A percentile compares a stretch with the other conserved stretches of the same genome.
Evolutionary conservation across 2,888 invertebrate species (phyloP).

Genomic region (Lasioglossum figueresi): DNA sequence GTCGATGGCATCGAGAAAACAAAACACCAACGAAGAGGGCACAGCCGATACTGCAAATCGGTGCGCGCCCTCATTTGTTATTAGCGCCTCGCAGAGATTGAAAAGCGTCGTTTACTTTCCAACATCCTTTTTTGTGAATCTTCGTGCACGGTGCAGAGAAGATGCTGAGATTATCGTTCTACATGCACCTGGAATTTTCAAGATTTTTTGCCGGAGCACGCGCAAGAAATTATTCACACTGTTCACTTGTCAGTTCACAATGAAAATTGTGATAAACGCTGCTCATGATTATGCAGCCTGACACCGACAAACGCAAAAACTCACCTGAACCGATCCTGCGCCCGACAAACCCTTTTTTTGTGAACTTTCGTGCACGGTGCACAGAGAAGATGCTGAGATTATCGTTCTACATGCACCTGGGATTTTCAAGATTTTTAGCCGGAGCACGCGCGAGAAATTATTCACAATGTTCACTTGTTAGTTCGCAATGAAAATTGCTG

Average conservation of each 20-base stretch:
- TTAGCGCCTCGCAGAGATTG: too few species aligned
- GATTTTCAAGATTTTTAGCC: background rate
- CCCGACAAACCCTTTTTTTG: background rate
- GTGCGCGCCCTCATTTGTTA: too few species aligned
- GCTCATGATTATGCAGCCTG: slow-evolving; percentile 37
- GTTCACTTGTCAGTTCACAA: too few species aligned
- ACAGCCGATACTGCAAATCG: too few species aligned
- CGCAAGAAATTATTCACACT: background rate
- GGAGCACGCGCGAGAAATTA: too few species aligned
- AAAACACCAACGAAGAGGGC: too few species aligned
- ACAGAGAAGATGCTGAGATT: background rate
- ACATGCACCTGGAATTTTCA: background rate
- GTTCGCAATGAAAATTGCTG: too few species aligned
- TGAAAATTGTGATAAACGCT: too few species aligned
- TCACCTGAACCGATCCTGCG: background rate
- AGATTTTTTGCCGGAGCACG: background rate
- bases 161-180: background rate
- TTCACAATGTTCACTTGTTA: background rate
- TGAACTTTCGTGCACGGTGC: background rate
- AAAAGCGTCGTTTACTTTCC: too few species aligned
- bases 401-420: background rate
- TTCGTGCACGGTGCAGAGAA: background rate
- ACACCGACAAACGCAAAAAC: background rate
- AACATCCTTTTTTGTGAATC: background rate
- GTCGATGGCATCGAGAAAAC: too few species aligned